phyloP scores from a whole-genome alignment of 2,797 vertebrate genomes.

The Phylloscopus collybita region DNA sequence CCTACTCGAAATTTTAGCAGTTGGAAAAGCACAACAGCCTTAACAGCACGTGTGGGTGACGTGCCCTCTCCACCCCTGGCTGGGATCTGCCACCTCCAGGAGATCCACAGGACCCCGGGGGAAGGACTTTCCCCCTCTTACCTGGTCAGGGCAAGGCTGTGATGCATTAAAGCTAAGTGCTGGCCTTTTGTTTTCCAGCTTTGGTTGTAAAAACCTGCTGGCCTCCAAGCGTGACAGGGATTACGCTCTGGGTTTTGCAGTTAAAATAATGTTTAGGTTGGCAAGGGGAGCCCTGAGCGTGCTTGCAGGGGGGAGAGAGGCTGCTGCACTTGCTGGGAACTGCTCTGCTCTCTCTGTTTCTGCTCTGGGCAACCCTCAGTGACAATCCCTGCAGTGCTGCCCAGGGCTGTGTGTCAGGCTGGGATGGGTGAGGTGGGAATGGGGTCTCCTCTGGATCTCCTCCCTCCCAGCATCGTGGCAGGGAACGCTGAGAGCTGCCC shows the following conservation, averaged over 20 bases:
- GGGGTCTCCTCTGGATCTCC: fast-evolving
- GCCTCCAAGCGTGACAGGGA: background rate
- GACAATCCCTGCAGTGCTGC: background rate
- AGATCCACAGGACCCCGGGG: background rate
- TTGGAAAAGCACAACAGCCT: background rate
- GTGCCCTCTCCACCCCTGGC: background rate
- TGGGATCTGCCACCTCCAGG: background rate
- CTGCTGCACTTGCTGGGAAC: background rate
- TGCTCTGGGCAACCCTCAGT: background rate
- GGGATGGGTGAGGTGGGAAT: background rate
- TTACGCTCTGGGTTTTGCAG: background rate
- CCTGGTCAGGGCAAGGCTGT: background rate
- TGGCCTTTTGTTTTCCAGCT: conserved; percentile 14
- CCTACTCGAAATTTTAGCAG: background rate
- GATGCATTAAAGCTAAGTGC: background rate
- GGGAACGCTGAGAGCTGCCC: background rate
- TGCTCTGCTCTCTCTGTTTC: background rate
- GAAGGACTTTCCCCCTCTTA: background rate
- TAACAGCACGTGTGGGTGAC: background rate
- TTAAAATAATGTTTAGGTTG: conserved; percentile 52
- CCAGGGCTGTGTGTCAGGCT: background rate
- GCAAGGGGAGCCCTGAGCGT: background rate
- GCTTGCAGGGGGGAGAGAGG: background rate
- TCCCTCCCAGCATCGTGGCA: fast-evolving
- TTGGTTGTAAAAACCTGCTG: background rate